Evolutionary conservation across 1,140 invertebrate genomes (phyloP), one percentile per base, ranked within the genome.

Genomic region (Bombus terrestris): DNA sequence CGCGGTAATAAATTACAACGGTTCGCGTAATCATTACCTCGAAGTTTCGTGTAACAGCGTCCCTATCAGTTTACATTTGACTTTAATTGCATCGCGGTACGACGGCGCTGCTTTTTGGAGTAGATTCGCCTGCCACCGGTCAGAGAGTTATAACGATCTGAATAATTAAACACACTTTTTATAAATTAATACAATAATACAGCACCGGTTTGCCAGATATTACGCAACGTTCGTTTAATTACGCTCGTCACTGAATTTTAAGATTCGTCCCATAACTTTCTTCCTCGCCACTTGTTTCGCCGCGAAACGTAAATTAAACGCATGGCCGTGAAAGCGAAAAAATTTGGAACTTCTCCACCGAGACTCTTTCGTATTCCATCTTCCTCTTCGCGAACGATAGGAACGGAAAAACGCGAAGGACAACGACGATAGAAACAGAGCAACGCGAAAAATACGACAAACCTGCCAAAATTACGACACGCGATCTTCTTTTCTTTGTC

Each of bases 11-110:
- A 90, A 90, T 90, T 90, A 88, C 88, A 85, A 90, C 89, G 86
- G 88, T 79, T 88, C 89, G 86, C 89, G 88, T 90, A 90, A 90
- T 90, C 89, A 83, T 90, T 90, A 90, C 89, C 88, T 81, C 83
- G 57, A 88, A 90, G 88, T 90, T 90, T 90, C 89, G 86, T 81
- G 83, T 90, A 90, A 90, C 89, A 88, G 88, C 86, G 75, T 85
- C 86, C 83, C 89, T 90, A 90, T 90, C 89, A 68, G 89, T 90
- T 90, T 90, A 90, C 89, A 77, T 90, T 90, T 86, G 89, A 90
- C 88, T 90, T 90, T 90, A 90, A 90, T 90, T 90, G 89, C 89
- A 83, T 69, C 85, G 78, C 73, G 78, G 32, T 53, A 84, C 32
- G 72, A 53, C 57, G 85, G 35, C 59, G 73, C 64, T 41, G 85